Evolutionary conservation across 2,888 invertebrate species (phyloP).

Genomic region (Lapara coniferarum): DNA sequence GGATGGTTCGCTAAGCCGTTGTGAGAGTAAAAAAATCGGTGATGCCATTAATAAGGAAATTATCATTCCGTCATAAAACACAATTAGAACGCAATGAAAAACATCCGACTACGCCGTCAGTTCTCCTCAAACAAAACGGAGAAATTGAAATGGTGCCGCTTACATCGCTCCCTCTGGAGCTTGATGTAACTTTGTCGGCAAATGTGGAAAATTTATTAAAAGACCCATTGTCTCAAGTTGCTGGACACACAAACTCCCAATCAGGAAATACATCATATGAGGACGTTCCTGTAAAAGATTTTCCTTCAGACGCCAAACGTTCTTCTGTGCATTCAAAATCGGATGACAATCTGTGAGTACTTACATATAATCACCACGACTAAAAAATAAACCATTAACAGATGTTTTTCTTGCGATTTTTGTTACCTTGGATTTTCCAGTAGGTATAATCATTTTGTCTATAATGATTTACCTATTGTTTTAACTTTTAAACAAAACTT

Average conservation of each 20-base stretch:
- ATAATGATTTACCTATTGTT: background rate
- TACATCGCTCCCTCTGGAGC: constrained; percentile 27
- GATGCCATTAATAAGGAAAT: constrained; percentile 50
- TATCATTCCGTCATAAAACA: constrained; percentile 46
- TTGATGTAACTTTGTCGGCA: constrained; percentile 36
- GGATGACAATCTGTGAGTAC: constrained; percentile 48
- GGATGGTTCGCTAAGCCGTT: background rate
- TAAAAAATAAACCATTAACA: background rate
- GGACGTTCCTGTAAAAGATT: constrained; percentile 39
- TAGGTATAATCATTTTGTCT: background rate
- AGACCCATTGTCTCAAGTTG: constrained; percentile 40
- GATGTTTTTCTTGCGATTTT: background rate
- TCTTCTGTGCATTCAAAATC: constrained; percentile 41
- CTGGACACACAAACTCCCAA: constrained; percentile 42
- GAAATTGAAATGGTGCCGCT: constrained; percentile 29
- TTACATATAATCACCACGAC: background rate
- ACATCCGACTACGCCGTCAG: constrained; percentile 29
- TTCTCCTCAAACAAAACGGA: constrained; percentile 37
- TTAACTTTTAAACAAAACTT: background rate
- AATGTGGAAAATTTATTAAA: constrained; percentile 41
- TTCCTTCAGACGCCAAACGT: constrained; percentile 37
- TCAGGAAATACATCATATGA: constrained; percentile 38
- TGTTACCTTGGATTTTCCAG: background rate
- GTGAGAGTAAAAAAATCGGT: constrained; percentile 26
- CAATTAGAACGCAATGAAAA: constrained; percentile 27